phyloP scores from a whole-genome alignment of 2,797 vertebrate genomes.

The Urocyon cinereoargenteus region DNA sequence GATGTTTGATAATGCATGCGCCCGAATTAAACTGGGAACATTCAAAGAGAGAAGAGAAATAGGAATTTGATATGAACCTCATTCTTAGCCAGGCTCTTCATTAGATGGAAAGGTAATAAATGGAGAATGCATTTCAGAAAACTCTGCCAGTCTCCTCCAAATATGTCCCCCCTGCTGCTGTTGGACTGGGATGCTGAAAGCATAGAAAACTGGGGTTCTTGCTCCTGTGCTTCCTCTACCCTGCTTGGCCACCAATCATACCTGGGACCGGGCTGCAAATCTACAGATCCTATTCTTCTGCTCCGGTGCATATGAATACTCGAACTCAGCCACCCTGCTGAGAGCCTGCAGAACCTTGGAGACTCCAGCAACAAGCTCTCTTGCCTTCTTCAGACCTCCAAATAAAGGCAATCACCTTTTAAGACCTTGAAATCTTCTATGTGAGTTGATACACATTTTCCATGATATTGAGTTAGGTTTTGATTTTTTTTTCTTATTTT shows the following conservation, averaged over 20 bases:
- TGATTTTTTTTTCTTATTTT: background rate
- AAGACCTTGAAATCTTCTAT: background rate
- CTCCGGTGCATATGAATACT: background rate
- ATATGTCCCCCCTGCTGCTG: background rate
- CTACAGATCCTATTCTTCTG: background rate
- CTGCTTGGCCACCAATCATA: background rate
- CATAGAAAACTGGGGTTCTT: background rate
- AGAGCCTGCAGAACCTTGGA: background rate
- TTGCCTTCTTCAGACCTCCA: background rate
- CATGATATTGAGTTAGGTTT: background rate
- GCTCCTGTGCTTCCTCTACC: background rate
- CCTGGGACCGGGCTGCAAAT: background rate
- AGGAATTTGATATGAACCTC: constrained; percentile 81
- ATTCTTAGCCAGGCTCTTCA: constrained; percentile 82
- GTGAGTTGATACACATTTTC: background rate
- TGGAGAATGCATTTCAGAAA: constrained; percentile 78
- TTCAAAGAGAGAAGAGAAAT: constrained; percentile 77
- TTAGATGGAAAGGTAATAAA: constrained; percentile 84
- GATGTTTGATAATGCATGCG: constrained; percentile 71
- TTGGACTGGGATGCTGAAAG: background rate
- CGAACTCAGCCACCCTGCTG: background rate
- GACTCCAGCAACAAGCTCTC: background rate
- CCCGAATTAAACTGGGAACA: constrained; percentile 75
- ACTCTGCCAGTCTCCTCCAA: constrained; percentile 78
- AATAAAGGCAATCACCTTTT: background rate